These are phyloP conservation scores for Lasioglossum villosulum DNA, from an alignment of 2,888 invertebrate genomes.

Conservation along the genomic window DNA sequence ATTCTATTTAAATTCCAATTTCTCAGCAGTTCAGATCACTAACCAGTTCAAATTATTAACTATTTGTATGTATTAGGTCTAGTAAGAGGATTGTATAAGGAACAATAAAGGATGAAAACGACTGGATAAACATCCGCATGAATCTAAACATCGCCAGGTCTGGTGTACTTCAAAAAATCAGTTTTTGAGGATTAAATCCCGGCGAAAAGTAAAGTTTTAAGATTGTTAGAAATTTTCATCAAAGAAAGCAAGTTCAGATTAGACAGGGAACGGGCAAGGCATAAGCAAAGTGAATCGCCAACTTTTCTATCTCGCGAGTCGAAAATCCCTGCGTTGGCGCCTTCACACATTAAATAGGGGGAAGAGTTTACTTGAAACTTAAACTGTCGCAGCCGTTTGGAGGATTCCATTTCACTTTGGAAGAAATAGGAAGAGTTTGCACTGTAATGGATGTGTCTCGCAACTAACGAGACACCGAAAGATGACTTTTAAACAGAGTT, in stretches of 20 bases:
- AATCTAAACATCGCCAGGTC: neutral
- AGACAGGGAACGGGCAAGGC: neutral
- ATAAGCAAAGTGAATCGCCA: neutral
- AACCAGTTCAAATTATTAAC: neutral
- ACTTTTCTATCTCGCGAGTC: neutral
- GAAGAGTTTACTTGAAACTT: neutral
- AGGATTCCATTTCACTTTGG: conserved; percentile 11
- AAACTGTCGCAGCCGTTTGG: neutral
- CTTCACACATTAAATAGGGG: neutral
- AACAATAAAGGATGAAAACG: neutral
- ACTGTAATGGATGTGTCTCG: conserved; percentile 22
- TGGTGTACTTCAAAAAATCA: neutral
- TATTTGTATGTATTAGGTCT: neutral
- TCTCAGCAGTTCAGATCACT: no score
- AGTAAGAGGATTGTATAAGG: neutral
- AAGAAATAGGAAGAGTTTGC: conserved; percentile 27
- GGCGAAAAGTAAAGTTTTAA: neutral
- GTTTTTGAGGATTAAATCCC: neutral
- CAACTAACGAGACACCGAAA: conserved; percentile 20
- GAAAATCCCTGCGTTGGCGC: neutral
- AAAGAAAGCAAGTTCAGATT: neutral
- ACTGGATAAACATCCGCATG: neutral
- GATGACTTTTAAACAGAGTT: conserved; percentile 52
- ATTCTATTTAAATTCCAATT: no score
- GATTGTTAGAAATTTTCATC: neutral